These are phyloP conservation scores for roundworm (Caenorhabditis elegans) DNA, from an alignment of 1,140 invertebrate genomes.

Conservation along the genomic window WBcel235 BX284602.5:13830501-13831000, in stretches of 20 bases:
- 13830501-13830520: no score
- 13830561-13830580: no score
- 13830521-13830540: no score
- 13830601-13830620: no score
- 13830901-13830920: neutral
- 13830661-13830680: neutral
- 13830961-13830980: neutral
- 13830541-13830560: no score
- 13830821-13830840: neutral
- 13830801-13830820: neutral
- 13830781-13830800: neutral
- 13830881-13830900: constrained; percentile 3
- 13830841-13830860: neutral
- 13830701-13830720: neutral
- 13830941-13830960: neutral
- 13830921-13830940: neutral
- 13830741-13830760: neutral
- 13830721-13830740: neutral
- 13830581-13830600: no score
- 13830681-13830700: neutral
- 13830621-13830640: neutral
- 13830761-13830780: constrained; percentile 5
- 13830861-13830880: neutral
- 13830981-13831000: neutral
- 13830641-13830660: neutral